A percentile compares a stretch with the other conserved stretches of the same genome.
Evolutionary conservation across 1,140 invertebrate genomes (phyloP).

Genomic region (Brachionus manjavacas): DNA sequence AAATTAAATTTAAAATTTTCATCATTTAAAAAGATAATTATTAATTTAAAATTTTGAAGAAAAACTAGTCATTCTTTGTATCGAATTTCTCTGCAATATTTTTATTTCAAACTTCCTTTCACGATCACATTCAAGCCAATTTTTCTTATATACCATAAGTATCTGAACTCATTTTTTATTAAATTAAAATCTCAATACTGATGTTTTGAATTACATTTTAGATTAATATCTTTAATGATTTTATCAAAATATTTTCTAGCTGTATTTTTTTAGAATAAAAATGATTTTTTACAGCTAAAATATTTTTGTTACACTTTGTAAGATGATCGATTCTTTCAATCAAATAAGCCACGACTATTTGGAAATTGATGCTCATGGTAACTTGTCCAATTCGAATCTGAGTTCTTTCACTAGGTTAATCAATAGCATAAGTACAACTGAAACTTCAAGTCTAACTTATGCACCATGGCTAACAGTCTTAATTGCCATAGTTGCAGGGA

Average conservation of each 20-base stretch:
- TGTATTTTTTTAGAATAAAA: not conserved
- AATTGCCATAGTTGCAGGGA: conserved; percentile 21
- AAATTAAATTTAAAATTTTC: not conserved
- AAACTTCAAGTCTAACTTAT: not conserved
- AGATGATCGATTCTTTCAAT: not conserved
- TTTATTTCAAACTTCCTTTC: too few species aligned
- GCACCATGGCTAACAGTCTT: conserved; percentile 38
- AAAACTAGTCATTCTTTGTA: too few species aligned
- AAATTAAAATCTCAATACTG: too few species aligned
- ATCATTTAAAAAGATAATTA: not conserved
- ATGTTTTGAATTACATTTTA: too few species aligned
- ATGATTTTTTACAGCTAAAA: not conserved
- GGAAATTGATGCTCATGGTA: not conserved
- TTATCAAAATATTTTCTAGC: not conserved
- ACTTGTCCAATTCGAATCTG: not conserved
- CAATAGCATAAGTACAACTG: not conserved
- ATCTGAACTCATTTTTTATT: too few species aligned
- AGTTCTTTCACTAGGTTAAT: not conserved
- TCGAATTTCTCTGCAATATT: too few species aligned
- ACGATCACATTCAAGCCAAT: too few species aligned
- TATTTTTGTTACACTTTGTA: not conserved
- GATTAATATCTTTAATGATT: not conserved
- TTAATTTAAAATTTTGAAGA: not conserved
- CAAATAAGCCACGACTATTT: not conserved
- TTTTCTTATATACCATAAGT: too few species aligned